A percentile compares a stretch with the other conserved stretches of the same genome.
These are phyloP conservation scores for Parapristionchus giblindavisi DNA, from an alignment of 2,888 invertebrate species.

Conservation along the genomic window DNA sequence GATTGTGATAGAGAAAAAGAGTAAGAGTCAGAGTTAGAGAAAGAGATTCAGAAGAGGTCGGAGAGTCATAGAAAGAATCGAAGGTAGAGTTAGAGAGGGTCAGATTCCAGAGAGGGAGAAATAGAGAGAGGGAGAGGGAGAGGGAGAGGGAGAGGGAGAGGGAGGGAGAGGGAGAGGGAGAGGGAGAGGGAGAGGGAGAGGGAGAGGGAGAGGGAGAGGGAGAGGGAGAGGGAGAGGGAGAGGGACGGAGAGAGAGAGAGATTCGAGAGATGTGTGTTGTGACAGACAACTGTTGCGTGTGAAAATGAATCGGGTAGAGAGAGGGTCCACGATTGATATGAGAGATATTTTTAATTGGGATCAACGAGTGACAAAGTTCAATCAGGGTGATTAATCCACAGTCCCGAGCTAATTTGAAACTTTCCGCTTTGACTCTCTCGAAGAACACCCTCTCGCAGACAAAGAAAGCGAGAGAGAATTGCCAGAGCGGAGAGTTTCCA, in stretches of 20 bases:
- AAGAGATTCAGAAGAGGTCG: constrained; percentile 15
- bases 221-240: neutral
- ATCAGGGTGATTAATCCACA: too few species aligned
- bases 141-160: neutral
- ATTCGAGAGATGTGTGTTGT: neutral
- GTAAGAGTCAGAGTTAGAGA: neutral
- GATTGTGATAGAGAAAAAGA: neutral
- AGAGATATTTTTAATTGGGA: too few species aligned
- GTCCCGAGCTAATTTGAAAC: too few species aligned
- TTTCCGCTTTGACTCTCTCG: too few species aligned
- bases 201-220: neutral
- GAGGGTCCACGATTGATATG: too few species aligned
- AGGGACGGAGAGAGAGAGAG: neutral
- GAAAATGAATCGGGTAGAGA: too few species aligned
- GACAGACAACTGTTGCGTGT: too few species aligned
- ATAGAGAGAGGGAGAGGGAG: neutral
- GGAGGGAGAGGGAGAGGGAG: neutral
- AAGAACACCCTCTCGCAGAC: too few species aligned
- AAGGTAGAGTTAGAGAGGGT: too few species aligned
- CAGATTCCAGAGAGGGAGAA: neutral
- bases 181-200: constrained; percentile 9
- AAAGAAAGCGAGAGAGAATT: too few species aligned
- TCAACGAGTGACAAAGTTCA: too few species aligned
- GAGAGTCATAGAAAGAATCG: constrained; percentile 8
- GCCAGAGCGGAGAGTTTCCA: too few species aligned